Base-by-base conservation (phyloP, 2,113 vertebrate genomes). In the Agelaius tricolor region DNA sequence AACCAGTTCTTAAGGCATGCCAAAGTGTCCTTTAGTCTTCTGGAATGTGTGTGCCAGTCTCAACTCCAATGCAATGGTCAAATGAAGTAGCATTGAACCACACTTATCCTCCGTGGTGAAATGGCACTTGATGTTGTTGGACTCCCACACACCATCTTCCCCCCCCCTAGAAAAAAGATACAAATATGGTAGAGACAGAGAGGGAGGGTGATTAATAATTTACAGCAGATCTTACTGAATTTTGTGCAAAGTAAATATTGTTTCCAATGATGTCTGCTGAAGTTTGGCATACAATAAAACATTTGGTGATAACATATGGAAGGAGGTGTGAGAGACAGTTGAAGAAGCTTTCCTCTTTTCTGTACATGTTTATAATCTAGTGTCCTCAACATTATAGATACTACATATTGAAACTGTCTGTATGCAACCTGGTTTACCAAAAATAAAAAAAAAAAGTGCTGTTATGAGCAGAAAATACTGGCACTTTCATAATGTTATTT, bases 261-360 rank as follows among this genome's bases (percentile, higher is more conserved):
- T 57, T 90, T 96, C 61, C 33, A 31, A 33, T 81, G 61, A 11
- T 93, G 72, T 78, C 44, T 90, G 66, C 62, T 90, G 69, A 86
- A 92, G 90, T 92, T 72, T 90, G 91, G 88, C 92, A 82, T 58
- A 75, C 47, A 81, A 91, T 72, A 90, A 90, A 95, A 90, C 92
- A 95, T 94, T 94, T 94, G 93, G 93, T 93, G 88, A 28, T 61
- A 82, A 49, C 90, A 96, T 87, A 90, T 89, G 92, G 94, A 78
- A 78, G 80, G 83, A 96, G 77, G 66, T 96, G 88, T 85, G 79
- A 47, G 83, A 96, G 79, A 90, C 80, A 72, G 76, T 80, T 90
- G 67, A 86, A 91, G 73, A 24, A 91, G 69, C 57, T 77, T 95
- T 89, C 59, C 31, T 27, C 80, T 94, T 93, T 84, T 88, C 66